These are phyloP conservation scores for Nycteola revayana DNA, from an alignment of 2,888 invertebrate genomes.

Conservation along the genomic window DNA sequence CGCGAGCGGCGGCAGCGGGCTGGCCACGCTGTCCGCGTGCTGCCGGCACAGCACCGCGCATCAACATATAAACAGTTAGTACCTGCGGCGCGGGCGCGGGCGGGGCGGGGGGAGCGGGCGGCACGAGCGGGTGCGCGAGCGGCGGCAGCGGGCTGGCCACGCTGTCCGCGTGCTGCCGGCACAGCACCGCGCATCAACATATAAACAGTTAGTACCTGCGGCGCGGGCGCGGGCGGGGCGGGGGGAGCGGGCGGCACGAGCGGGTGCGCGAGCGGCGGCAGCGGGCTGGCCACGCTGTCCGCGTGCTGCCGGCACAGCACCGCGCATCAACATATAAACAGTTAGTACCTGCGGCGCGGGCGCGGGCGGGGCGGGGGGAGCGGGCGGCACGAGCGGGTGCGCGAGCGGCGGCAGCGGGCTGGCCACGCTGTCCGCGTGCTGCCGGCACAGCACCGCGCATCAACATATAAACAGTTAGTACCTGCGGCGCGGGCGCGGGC, in stretches of 20 bases:
- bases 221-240: constrained; percentile 30
- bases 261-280: constrained; percentile 27
- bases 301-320: constrained; percentile 65
- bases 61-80: neutral
- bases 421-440: constrained; percentile 59
- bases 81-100: constrained; percentile 23
- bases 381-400: constrained; percentile 37
- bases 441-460: constrained; percentile 63
- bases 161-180: constrained; percentile 64
- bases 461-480: neutral
- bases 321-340: constrained; percentile 39
- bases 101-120: constrained; percentile 30
- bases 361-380: constrained; percentile 29
- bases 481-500: too few species aligned
- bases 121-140: constrained; percentile 8
- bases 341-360: constrained; percentile 15
- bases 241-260: constrained; percentile 27
- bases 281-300: constrained; percentile 51
- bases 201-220: constrained; percentile 5
- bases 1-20: constrained; percentile 38
- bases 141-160: constrained; percentile 46
- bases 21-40: constrained; percentile 57
- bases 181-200: constrained; percentile 54
- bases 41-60: constrained; percentile 65
- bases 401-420: constrained; percentile 40